Evolutionary conservation across 1,140 invertebrate species (phyloP), one percentile per base, ranked within the genome.

Genomic region (Drosophila pseudoobscura): DNA sequence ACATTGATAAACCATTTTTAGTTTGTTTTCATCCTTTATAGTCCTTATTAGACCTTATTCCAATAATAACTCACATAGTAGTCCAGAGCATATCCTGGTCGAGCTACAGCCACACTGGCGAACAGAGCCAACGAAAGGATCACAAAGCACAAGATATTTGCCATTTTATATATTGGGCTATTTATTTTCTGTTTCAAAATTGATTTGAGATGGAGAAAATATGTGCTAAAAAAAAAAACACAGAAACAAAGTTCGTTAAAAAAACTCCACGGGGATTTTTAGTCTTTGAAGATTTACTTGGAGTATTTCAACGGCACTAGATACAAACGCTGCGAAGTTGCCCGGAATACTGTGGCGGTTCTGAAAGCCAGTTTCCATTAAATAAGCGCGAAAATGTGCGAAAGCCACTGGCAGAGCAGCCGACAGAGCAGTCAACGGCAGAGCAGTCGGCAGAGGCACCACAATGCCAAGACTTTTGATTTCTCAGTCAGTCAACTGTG

Each of bases 301-400:
- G 45, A 68, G 72, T 85, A 75, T 58, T 88, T 78, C 83, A 88
- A 88, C 83, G 83, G 83, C 83, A 89, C 83, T 41, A 68, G 88
- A 78, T 90, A 76, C 80, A 74, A 91, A 80, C 90, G 75, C 89
- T 80, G 64, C 77, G 46, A 87, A 90, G 82, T 75, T 90, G 84
- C 80, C 84, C 90, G 90, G 88, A 90, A 91, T 91, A 91, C 90
- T 91, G 90, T 91, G 83, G 72, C 82, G 61, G 90, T 91, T 91
- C 90, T 89, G 75, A 82, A 63, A 71, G 69, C 68, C 73, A 79
- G 76, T 90, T 91, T 80, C 79, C 76, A 89, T 91, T 91, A 88
- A 82, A 64, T 82, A 77, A 77, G 69, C 79, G 80, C 87, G 72
- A 77, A 63, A 68, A 65, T 74, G 52, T 59, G 71, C 76, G 45